Evolutionary conservation across 2,888 invertebrate genomes (phyloP), one percentile per base, ranked within the genome.

Genomic region (Baccha elongata): DNA sequence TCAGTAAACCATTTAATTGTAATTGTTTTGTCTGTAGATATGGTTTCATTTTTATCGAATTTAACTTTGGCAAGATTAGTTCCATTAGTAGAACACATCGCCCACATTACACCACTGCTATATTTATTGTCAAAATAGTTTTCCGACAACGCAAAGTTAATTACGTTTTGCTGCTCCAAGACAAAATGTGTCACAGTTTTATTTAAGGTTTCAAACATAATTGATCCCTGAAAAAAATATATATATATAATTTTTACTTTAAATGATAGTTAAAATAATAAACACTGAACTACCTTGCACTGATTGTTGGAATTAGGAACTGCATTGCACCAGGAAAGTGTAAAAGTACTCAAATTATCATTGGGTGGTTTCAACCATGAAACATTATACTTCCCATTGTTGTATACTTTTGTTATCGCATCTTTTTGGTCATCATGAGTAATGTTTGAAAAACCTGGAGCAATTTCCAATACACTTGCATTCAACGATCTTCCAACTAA

Each of bases 41-140:
- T 35, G 5, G 5, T 3, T 46, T 4, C 11, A 4, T 4, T 26
- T 26, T 46, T 1, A 17, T 11, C 10, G 4, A 53, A 6, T 13
- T 0, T 8, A 19, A 35, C 1, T 19, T 8, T 1, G n/a, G 10
- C n/a, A 7, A 6, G 0, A 8, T 35, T 6, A 1, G 19, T n/a
- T n/a, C 7, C 3, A 1, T 53, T 6, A 3, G 5, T 2, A 8
- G 0, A 1, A 21, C 53, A 55, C 53, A 8, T 37, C 2, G 35
- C 35, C 53, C 53, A 55, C 53, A 37, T 13, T 21, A 55, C 37
- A 7, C 53, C 53, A 37, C 53, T 55, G 35, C 53, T 55, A 37
- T 21, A 55, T 8, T 0, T 37, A 13, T 21, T 13, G 26, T 19
- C n/a, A 3, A 35, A 4, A 21, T 37, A 55, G 7, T 55, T 37